Percentiles rank a stretch among this genome's conserved stretches.
Evolutionary conservation across 2,888 invertebrate genomes (phyloP).

Genomic region (Pristionchus exspectatus): DNA sequence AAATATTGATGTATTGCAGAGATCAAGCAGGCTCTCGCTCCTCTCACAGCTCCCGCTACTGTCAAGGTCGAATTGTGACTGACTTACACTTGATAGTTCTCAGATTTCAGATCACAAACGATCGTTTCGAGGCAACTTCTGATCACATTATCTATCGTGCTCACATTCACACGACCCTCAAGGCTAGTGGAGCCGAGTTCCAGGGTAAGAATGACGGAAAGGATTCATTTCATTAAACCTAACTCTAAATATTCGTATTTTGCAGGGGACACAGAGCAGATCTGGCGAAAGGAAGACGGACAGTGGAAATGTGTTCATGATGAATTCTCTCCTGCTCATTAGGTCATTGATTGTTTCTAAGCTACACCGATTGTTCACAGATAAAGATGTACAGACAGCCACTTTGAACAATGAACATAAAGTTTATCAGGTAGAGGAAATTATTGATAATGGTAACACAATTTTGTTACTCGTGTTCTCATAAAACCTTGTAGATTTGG

Average conservation of each 20-base stretch:
- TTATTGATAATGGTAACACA: no score
- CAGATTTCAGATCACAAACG: neutral
- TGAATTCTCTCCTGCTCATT: neutral
- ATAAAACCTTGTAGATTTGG: no score
- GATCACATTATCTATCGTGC: conserved; percentile 32
- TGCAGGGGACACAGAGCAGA: conserved; percentile 25
- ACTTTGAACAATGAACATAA: no score
- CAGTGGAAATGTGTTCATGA: neutral
- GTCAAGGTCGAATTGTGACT: neutral
- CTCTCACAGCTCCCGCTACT: conserved; percentile 10
- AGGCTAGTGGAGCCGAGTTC: neutral
- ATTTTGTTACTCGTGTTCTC: no score
- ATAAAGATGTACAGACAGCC: no score
- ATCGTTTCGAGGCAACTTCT: neutral
- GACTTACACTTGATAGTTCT: no score
- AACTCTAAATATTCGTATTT: neutral
- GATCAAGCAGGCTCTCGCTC: conserved; percentile 27
- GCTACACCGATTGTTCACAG: no score
- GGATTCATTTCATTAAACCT: neutral
- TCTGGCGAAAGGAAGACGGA: conserved; percentile 28
- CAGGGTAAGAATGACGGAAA: neutral
- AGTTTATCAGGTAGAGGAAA: no score
- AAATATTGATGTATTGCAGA: neutral
- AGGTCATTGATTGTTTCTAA: neutral
- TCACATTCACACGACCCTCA: neutral